These are phyloP conservation scores for Polietes domitor DNA, from an alignment of 2,888 invertebrate genomes.

Conservation along the genomic window DNA sequence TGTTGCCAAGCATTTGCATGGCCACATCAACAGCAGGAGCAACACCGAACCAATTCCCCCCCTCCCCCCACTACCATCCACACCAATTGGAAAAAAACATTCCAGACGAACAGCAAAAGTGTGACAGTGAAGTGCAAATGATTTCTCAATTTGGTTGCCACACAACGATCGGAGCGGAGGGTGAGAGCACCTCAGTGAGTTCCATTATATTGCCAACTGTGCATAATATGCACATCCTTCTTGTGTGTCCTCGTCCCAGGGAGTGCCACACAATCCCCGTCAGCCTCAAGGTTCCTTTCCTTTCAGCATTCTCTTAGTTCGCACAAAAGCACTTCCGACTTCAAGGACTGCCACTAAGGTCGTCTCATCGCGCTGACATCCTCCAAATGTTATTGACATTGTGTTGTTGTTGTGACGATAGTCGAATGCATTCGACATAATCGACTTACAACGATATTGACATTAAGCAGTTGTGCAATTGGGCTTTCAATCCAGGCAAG, in stretches of 20 bases:
- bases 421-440: constrained; percentile 50
- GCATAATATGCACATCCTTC: constrained; percentile 47
- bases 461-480: constrained; percentile 62
- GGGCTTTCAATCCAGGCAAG: constrained; percentile 51
- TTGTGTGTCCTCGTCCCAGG: neutral
- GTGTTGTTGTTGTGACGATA: constrained; percentile 23
- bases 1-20: neutral
- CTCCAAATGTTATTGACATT: neutral
- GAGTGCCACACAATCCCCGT: neutral
- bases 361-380: neutral
- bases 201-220: constrained; percentile 34
- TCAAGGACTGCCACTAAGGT: neutral
- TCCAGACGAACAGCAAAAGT: neutral
- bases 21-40: neutral
- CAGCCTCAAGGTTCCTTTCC: neutral
- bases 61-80: neutral
- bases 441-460: constrained; percentile 59
- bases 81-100: neutral
- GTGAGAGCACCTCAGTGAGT: neutral
- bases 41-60: neutral
- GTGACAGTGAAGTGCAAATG: constrained; percentile 46
- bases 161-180: constrained; percentile 12
- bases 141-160: constrained; percentile 46
- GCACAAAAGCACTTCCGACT: neutral
- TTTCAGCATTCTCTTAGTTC: neutral